These are phyloP conservation scores for Pogonognathellus flavescens DNA, from an alignment of 1,140 invertebrate species.

Conservation along the genomic window DNA sequence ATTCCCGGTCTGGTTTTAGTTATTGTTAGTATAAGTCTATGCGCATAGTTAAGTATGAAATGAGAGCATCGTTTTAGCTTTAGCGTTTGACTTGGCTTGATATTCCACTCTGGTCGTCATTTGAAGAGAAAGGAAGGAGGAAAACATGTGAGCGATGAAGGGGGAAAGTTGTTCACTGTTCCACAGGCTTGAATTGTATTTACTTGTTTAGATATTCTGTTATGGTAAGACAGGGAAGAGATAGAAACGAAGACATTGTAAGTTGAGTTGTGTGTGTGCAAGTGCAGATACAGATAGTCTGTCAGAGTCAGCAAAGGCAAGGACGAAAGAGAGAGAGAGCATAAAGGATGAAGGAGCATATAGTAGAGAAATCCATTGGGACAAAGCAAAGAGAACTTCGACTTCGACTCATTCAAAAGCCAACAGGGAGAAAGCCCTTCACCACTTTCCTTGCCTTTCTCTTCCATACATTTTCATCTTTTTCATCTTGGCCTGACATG, in stretches of 20 bases:
- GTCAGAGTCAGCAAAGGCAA: too few relatives aligned
- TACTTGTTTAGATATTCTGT: too few relatives aligned
- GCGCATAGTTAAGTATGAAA: not conserved
- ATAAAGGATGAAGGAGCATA: not conserved
- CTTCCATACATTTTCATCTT: too few relatives aligned
- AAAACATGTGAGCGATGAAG: not conserved
- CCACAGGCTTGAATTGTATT: too few relatives aligned
- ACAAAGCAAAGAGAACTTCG: not conserved
- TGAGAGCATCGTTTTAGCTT: not conserved
- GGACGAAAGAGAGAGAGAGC: not conserved
- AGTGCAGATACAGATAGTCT: too few relatives aligned
- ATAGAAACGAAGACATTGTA: too few relatives aligned
- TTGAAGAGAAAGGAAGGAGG: not conserved
- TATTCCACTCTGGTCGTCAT: not conserved
- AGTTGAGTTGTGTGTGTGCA: too few relatives aligned
- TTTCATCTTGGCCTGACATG: too few relatives aligned
- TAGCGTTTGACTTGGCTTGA: not conserved
- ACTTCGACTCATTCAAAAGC: too few relatives aligned
- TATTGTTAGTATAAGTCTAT: not conserved
- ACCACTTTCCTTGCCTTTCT: not conserved
- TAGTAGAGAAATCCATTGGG: not conserved
- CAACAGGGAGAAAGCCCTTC: not conserved
- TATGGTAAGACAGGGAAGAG: too few relatives aligned
- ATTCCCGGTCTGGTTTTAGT: too few relatives aligned
- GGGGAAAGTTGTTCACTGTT: too few relatives aligned